phyloP scores from a whole-genome alignment of 2,888 invertebrate species.

The Idaea biselata region DNA sequence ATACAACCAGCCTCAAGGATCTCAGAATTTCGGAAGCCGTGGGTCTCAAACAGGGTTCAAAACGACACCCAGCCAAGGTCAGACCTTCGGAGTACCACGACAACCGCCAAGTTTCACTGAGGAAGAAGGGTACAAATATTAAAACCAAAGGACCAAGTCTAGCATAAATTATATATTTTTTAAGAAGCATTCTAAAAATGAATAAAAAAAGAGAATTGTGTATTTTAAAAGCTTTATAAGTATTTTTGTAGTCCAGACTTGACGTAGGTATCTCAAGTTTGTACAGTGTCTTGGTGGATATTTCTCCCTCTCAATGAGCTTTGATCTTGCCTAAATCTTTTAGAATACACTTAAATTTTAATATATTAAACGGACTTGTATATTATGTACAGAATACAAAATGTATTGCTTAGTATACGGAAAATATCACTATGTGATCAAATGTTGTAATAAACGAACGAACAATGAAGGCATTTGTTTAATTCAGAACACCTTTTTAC shows the following conservation, averaged over 20 bases:
- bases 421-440: slow-evolving; percentile 55
- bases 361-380: slow-evolving; percentile 24
- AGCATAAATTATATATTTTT: slow-evolving; percentile 32
- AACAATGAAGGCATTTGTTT: slow-evolving; percentile 16
- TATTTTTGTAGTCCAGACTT: no score
- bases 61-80: neutral
- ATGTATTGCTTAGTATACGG: slow-evolving; percentile 41
- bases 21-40: slow-evolving; percentile 7
- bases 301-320: neutral
- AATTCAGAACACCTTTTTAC: neutral
- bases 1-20: slow-evolving; percentile 36
- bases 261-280: neutral
- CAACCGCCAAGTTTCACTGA: slow-evolving; percentile 69
- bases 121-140: slow-evolving; percentile 73
- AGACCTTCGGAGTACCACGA: slow-evolving; percentile 58
- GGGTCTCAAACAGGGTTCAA: neutral
- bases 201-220: slow-evolving; percentile 34
- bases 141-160: slow-evolving; percentile 49
- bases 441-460: slow-evolving; percentile 34
- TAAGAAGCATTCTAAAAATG: slow-evolving; percentile 41
- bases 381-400: slow-evolving; percentile 42
- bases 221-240: neutral
- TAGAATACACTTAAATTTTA: neutral
- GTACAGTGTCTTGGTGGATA: neutral
- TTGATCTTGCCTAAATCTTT: neutral